phyloP scores from a whole-genome alignment of 2,888 invertebrate species.

The Cantharis nigra region DNA sequence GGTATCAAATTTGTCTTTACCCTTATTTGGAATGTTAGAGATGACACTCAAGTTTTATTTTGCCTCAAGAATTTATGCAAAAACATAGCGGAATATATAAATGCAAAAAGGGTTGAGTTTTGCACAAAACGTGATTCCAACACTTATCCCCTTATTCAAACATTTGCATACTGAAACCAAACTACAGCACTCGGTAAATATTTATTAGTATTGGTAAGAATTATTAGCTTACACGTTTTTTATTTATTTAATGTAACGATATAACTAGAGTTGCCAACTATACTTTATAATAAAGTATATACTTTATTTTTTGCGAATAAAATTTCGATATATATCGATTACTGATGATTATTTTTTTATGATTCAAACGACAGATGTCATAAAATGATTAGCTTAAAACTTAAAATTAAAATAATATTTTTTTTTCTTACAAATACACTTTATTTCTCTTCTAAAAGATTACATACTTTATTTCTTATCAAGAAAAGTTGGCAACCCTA shows the following conservation, averaged over 20 bases:
- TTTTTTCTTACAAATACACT: no score
- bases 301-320: no score
- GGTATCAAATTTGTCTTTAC: neutral
- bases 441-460: no score
- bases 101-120: neutral
- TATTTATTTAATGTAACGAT: neutral
- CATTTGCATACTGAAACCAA: neutral
- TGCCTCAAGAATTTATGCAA: neutral
- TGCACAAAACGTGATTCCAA: neutral
- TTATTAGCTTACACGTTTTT: neutral
- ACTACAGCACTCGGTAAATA: neutral
- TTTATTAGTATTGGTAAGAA: neutral
- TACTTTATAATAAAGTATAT: no score
- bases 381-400: no score
- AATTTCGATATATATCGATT: no score
- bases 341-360: no score
- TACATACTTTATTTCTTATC: no score
- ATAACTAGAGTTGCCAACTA: no score
- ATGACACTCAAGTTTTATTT: neutral
- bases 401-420: no score
- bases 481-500: no score
- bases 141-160: neutral
- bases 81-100: neutral
- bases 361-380: no score
- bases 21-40: neutral